Evolutionary conservation across 2,113 vertebrate species (phyloP).

Genomic region (Nipponia nippon): DNA sequence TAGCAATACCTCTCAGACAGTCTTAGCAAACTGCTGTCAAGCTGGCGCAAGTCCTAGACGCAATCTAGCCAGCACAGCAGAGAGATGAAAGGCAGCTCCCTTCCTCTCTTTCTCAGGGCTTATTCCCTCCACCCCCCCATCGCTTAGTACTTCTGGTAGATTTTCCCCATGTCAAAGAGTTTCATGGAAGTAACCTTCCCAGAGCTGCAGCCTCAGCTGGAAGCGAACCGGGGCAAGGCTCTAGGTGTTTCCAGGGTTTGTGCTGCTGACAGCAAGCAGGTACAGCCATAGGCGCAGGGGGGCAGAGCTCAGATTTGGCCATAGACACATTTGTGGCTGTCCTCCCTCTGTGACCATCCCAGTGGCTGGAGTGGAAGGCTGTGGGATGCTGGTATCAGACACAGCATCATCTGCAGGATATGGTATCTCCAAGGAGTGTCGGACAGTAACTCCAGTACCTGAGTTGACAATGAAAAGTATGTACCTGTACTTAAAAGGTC

Average conservation of each 20-base stretch:
- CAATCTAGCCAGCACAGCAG: neutral
- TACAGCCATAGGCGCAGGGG: neutral
- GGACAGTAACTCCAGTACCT: neutral
- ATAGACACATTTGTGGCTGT: neutral
- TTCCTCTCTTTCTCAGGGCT: neutral
- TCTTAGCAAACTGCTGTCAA: neutral
- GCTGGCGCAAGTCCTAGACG: neutral
- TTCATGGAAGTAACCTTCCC: neutral
- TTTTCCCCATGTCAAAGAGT: neutral
- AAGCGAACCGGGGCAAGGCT: neutral
- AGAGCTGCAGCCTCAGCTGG: neutral
- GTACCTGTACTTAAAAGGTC: neutral
- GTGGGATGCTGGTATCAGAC: neutral
- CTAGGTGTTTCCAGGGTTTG: neutral
- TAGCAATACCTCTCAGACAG: neutral
- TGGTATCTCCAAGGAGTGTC: neutral
- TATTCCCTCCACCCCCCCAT: neutral
- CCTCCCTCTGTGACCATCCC: neutral
- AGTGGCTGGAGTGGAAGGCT: neutral
- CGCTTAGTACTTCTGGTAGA: neutral
- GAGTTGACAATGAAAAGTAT: rapidly evolving
- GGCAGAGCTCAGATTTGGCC: neutral
- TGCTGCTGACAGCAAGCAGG: neutral
- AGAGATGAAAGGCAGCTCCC: neutral
- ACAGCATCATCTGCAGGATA: neutral